A percentile compares a stretch with the other conserved stretches of the same genome.
Evolutionary conservation across 2,888 invertebrate species (phyloP).

Genomic region (Limnephilus rhombicus): DNA sequence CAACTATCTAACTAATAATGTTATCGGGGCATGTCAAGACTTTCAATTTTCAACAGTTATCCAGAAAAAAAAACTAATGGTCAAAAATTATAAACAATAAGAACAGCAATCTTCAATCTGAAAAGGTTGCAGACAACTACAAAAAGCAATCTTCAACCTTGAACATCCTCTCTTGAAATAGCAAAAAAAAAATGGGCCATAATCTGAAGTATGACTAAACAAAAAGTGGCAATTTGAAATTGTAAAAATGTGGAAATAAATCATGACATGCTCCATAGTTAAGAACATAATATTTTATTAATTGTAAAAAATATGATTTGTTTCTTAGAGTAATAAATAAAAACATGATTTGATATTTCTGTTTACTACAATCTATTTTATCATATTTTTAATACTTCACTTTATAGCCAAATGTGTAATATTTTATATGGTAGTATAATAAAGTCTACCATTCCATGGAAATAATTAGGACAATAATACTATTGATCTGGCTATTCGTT

Average conservation of each 20-base stretch:
- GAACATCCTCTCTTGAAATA: too few relatives aligned
- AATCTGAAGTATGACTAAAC: too few relatives aligned
- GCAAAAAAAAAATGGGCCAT: too few relatives aligned
- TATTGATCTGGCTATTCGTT: too few relatives aligned
- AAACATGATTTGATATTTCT: slow-evolving; percentile 1
- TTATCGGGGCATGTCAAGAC: neutral
- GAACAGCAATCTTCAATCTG: neutral
- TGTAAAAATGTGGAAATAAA: neutral
- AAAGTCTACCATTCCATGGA: neutral
- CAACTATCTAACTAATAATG: neutral
- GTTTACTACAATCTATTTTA: neutral
- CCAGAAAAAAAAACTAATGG: neutral
- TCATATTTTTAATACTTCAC: neutral
- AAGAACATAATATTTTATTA: neutral
- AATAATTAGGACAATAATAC: too few relatives aligned
- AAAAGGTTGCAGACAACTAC: neutral
- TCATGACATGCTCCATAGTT: neutral
- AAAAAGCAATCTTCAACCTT: neutral
- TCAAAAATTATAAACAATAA: neutral
- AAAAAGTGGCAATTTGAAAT: neutral
- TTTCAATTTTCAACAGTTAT: neutral
- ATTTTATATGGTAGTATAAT: neutral
- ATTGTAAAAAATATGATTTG: neutral
- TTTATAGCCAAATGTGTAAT: neutral
- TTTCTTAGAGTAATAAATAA: neutral